Evolutionary conservation across 2,888 invertebrate species (phyloP), one percentile per base, ranked within the genome.

Genomic region (Troilus luridus): DNA sequence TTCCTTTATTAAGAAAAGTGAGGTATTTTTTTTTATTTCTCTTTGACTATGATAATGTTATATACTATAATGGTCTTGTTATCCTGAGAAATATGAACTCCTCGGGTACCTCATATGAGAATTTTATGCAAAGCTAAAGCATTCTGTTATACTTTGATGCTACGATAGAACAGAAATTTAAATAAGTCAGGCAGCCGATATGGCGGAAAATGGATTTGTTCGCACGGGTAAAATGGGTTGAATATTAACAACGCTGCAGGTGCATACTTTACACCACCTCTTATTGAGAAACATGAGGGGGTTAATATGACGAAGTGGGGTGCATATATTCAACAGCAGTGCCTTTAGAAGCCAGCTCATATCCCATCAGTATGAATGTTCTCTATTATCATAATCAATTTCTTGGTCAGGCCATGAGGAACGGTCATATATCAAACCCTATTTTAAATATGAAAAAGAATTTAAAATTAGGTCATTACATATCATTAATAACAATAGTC

Each of bases 261-360:
- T 85, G 56, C 85, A 85, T 85, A 85, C 85, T 85, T 85, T 85
- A 85, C 12, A n/a, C 58, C n/a, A n/a, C 5, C 56, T 21, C 85
- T 56, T 85, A 85, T 85, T 85, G 85, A 85, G 85, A 85, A 85
- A 85, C 85, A 85, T 85, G 85, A 85, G 85, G 58, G 21, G n/a
- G 85, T 85, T 85, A 85, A 85, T 58, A 54, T 85, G 85, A 85
- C 85, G 56, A 56, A 85, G 85, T 56, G 85, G 56, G 56, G 56
- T 85, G 85, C 85, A 85, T 85, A 85, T 85, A 85, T 85, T 85
- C 85, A 85, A 21, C 56, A 56, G 85, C n/a, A 21, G 56, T 21
- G 56, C 21, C 85, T 58, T 85, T 56, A 56, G 56, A 77, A 77
- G n/a, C 21, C 21, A 85, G 85, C 85, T 85, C 85, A 85, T 56